Evolutionary conservation across 23 tunicate species (phyloP), one percentile per base, ranked within the genome.

Genomic region (Oikopleura dioica): DNA sequence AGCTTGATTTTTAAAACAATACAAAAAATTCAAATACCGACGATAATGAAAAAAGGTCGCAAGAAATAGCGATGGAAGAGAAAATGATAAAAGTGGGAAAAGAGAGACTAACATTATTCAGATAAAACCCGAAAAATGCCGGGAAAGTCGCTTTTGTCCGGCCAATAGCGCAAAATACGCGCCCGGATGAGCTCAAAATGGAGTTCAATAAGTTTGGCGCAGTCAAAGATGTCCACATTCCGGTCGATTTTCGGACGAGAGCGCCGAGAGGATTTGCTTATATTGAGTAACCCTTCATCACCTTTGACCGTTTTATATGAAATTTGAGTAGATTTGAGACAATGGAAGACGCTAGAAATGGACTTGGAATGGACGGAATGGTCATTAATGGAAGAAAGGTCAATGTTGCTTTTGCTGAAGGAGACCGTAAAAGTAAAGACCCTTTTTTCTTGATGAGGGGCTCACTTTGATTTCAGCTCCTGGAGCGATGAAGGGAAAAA

Each of bases 201-300:
- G 99, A 94, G 59, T 94, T 94, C 79, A 37, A 78, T 38, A 81
- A 80, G 67, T 94, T 69, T 38, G 99, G 99, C 35, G 77, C 83
- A 38, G 77, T 94, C 28, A 68, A 82, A 26, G 99, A 94, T 81
- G 99, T 94, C 1, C 87, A 94, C 75, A 91, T 94, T 63, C 99
- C 99, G 1, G 79, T 84, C 67, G 99, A 94, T 81, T 94, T 82
- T 82, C 82, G 86, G 75, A 80, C 81, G 35, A 79, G 89, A 36
- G 59, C 83, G 4, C 88, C 99, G 12, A 77, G 99, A 28, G 99
- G 99, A 0, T 94, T 94, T 86, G 99, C 99, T 1, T 94, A 94
- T 68, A 80, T 94, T 28, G 72, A 63, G 72, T 63, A 28, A 63
- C 30, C 21, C 21, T 44, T 44, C 21, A 44, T 44, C 55, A 44